Percentiles rank a stretch among this genome's conserved stretches.
phyloP scores from a whole-genome alignment of 1,140 invertebrate genomes.

The Leucophenga varia region DNA sequence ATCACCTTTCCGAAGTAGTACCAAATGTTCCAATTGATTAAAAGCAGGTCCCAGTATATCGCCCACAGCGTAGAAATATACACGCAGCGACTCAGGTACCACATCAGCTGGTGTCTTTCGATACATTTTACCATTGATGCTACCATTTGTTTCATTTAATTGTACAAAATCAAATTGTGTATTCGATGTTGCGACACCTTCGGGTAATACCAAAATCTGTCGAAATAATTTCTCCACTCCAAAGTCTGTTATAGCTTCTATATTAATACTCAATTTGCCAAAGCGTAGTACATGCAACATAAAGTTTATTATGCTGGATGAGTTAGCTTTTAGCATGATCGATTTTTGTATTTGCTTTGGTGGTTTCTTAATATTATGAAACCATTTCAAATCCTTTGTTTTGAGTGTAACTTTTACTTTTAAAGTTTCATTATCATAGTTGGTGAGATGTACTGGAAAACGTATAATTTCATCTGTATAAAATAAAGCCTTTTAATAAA shows the following conservation, averaged over 20 bases:
- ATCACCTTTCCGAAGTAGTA: conserved; percentile 45
- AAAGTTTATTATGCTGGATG: no score
- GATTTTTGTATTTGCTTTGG: no score
- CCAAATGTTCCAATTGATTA: conserved; percentile 69
- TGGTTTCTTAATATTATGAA: no score
- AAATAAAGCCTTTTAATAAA: no score
- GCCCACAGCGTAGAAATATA: conserved; percentile 71
- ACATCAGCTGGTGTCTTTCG: conserved; percentile 61
- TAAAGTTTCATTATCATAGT: no score
- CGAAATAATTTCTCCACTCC: neutral
- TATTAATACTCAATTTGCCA: neutral
- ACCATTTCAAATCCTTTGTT: no score
- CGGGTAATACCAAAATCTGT: conserved; percentile 1
- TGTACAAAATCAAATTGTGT: conserved; percentile 1
- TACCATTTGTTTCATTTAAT: neutral
- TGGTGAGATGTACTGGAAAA: no score
- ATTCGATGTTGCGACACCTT: neutral
- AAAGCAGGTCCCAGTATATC: conserved; percentile 73
- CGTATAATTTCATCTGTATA: no score
- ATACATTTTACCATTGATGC: neutral
- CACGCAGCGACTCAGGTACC: conserved; percentile 66
- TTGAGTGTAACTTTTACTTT: no score
- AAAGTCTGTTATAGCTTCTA: neutral
- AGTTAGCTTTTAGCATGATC: no score
- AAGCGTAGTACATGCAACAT: neutral